Percentiles rank a stretch among this genome's conserved stretches.
These are phyloP conservation scores for Macrobrachium nipponense DNA, from an alignment of 1,140 invertebrate species.

Conservation along the genomic window DNA sequence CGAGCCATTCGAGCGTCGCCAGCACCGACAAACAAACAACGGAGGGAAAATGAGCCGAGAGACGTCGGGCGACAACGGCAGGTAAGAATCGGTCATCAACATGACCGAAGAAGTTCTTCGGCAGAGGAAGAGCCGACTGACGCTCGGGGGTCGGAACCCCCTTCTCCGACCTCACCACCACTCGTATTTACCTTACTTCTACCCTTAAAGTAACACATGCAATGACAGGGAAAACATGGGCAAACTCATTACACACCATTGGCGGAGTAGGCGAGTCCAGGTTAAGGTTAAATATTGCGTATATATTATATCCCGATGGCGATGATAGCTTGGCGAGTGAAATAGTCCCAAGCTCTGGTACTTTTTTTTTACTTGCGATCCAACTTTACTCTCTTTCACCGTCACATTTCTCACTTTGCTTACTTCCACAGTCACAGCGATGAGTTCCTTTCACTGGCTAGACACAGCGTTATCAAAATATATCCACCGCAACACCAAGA, in stretches of 20 bases:
- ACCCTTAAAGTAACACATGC: background rate
- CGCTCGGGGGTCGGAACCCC: no score
- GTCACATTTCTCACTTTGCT: constrained; percentile 26
- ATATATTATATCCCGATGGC: constrained; percentile 14
- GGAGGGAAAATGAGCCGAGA: no score
- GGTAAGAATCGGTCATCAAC: no score
- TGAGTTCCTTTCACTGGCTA: constrained; percentile 10
- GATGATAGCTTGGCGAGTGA: background rate
- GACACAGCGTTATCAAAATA: constrained; percentile 32
- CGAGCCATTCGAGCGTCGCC: no score
- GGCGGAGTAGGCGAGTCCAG: constrained; percentile 46
- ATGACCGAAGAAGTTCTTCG: no score
- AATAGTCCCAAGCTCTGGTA: constrained; percentile 7
- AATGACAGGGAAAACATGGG: background rate
- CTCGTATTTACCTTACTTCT: background rate
- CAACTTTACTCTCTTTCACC: constrained; percentile 20
- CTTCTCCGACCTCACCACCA: no score
- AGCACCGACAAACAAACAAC: no score
- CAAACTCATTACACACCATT: constrained; percentile 41
- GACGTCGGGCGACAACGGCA: no score
- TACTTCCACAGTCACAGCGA: constrained; percentile 15
- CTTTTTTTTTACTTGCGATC: constrained; percentile 22
- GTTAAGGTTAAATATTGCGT: constrained; percentile 11
- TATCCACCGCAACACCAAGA: constrained; percentile 28
- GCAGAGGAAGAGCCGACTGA: no score